Evolutionary conservation across 2,797 vertebrate genomes (phyloP).

Genomic region (Periparus ater): DNA sequence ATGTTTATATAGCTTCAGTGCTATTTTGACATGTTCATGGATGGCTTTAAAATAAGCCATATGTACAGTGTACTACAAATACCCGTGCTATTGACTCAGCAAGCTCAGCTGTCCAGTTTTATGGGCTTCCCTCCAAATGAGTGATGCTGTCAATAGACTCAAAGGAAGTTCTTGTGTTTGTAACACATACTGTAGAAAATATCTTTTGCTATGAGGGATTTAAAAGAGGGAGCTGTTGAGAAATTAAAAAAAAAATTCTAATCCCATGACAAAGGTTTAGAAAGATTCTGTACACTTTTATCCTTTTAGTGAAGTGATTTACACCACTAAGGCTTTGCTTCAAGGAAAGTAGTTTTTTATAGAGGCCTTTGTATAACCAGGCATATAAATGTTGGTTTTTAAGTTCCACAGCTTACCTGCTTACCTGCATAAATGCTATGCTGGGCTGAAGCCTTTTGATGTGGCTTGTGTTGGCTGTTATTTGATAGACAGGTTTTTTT

Average conservation of each 20-base stretch:
- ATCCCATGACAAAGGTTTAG: not conserved
- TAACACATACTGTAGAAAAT: not conserved
- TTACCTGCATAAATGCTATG: not conserved
- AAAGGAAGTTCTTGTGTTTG: not conserved
- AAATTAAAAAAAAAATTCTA: not conserved
- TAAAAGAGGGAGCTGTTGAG: not conserved
- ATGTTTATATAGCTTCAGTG: not conserved
- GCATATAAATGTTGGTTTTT: not conserved
- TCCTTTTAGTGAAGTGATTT: not conserved
- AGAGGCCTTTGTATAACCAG: not conserved
- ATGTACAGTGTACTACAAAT: not conserved
- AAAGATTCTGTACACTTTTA: not conserved
- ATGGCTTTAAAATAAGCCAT: conserved; percentile 9
- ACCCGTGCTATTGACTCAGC: accelerated
- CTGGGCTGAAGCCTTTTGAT: not conserved
- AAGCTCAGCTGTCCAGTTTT: not conserved
- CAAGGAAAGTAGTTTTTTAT: not conserved
- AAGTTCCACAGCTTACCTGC: not conserved
- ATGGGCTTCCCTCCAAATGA: not conserved
- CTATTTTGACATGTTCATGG: not conserved
- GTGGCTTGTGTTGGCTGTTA: not conserved
- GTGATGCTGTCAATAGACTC: not conserved
- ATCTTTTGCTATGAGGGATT: not conserved
- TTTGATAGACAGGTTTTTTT: not conserved
- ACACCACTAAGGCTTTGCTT: not conserved